phyloP scores from a whole-genome alignment of 1,140 invertebrate genomes.

The Neomicropteryx cornuta region DNA sequence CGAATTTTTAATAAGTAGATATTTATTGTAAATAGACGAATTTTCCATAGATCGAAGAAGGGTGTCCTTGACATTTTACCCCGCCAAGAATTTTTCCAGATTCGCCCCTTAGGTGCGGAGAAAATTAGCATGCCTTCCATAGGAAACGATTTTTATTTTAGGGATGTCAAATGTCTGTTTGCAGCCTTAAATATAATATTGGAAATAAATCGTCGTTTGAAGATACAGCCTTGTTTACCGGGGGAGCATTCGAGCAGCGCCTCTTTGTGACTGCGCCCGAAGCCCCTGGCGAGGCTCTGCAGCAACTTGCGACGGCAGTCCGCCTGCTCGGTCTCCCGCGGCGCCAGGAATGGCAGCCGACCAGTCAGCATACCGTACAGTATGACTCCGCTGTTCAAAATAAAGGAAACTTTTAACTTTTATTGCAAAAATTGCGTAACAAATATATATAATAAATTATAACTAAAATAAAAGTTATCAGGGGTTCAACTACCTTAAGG shows the following conservation, averaged over 20 bases:
- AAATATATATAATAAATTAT: not conserved
- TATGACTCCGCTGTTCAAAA: conserved; percentile 48
- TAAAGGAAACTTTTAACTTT: conserved; percentile 5
- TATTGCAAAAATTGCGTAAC: conserved; percentile 1
- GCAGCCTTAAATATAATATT: conserved; percentile 1
- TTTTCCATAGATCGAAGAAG: too few species aligned
- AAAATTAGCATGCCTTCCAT: not conserved
- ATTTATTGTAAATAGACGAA: too few species aligned
- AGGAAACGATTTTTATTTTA: too few species aligned
- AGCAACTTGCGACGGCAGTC: conserved; percentile 46
- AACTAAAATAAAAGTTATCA: too few species aligned
- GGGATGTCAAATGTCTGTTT: not conserved
- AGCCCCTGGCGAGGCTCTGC: conserved; percentile 49
- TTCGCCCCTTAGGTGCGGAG: not conserved
- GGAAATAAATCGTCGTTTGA: not conserved
- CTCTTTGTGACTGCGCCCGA: conserved; percentile 34
- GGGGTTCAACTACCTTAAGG: too few species aligned
- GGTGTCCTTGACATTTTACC: too few species aligned
- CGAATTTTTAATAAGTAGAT: too few species aligned
- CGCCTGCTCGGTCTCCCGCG: conserved; percentile 29
- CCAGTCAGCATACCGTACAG: conserved; percentile 57
- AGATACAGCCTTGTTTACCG: conserved; percentile 14
- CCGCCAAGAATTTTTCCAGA: too few species aligned
- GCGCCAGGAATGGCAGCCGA: conserved; percentile 49
- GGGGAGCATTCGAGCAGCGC: conserved; percentile 26